phyloP scores from a whole-genome alignment of 2,888 invertebrate species.

The Tenthredo scrophulariae region DNA sequence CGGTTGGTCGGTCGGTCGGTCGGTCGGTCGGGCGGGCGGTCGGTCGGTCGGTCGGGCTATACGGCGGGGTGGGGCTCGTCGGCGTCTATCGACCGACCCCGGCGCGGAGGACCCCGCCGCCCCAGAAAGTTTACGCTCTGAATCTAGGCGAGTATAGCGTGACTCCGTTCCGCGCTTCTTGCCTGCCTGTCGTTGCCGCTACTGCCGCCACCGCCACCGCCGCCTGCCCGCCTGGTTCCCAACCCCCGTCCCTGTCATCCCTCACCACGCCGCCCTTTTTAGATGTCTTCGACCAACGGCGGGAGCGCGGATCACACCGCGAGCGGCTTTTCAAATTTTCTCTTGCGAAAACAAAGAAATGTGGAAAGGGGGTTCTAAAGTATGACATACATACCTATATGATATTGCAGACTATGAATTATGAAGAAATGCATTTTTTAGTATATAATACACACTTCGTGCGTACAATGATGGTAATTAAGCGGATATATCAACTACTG shows the following conservation, averaged over 20 bases:
- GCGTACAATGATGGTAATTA: background rate
- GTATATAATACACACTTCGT: background rate
- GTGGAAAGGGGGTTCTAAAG: background rate
- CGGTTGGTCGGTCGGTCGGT: too few relatives aligned
- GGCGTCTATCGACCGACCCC: conserved; percentile 75
- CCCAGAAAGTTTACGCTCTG: conserved; percentile 68
- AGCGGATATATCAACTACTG: background rate
- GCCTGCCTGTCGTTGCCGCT: conserved; percentile 33
- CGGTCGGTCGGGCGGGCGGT: conserved; percentile 62
- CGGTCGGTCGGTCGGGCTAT: conserved; percentile 58
- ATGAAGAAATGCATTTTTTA: background rate
- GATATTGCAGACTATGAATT: background rate
- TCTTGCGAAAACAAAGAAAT: background rate
- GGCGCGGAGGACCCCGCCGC: conserved; percentile 63
- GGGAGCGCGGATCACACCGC: conserved; percentile 6
- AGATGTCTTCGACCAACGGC: conserved; percentile 29
- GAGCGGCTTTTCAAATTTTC: background rate
- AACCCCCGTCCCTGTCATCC: background rate
- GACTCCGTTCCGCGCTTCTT: conserved; percentile 46
- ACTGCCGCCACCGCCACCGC: background rate
- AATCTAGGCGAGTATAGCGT: conserved; percentile 56
- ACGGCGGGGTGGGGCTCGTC: conserved; percentile 64
- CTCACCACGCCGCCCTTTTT: background rate
- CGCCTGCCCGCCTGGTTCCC: conserved; percentile 10
- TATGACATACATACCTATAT: background rate